Base-by-base conservation (phyloP, 1,140 invertebrate species). In the Pogonognathellus flavescens region DNA sequence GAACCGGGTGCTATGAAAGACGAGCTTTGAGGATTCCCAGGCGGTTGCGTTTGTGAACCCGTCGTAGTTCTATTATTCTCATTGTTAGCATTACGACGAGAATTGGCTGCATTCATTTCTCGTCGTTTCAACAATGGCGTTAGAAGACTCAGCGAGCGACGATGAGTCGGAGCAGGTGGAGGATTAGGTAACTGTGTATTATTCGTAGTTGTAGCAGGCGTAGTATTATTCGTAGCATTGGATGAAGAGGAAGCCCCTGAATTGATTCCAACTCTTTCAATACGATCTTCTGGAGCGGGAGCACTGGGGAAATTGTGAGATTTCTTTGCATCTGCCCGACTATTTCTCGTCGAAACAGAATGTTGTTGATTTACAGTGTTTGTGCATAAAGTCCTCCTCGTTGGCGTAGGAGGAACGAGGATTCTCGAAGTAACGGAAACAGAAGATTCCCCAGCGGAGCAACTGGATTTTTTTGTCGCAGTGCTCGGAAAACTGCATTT, bases 401-500 rank as follows among this genome's bases (percentile, higher is more conserved):
- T 55, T n/a, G 85, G 82, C 13, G 82, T 59, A 16, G 85, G 72
- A 22, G 66, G 59, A 2, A 55, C 80, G 20, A 81, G 55, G 7
- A 14, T 10, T 7, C 80, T 50, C 6, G 80, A 62, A 60, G 81
- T 31, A 20, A 41, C 25, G 7, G 22, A 82, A 20, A 41, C 25
- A 11, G 22, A 60, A 82, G 55, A 31, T 82, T 82, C 57, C 31
- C 57, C 50, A 81, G 50, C 13, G 25, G 53, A 81, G 22, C 53
- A 11, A 41, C 20, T 50, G 16, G 70, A 76, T 31, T 76, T 57
- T 41, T 66, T 82, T 11, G n/a, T 16, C 3, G 72, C n/a, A 7
- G 88, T 89, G 31, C 88, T 87, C 11, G 89, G 89, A 53, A 88
- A 89, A 53, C 82, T 84, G 55, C 89, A 88, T 83, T 89, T 87